Evolutionary conservation across 2,113 vertebrate genomes (phyloP).

Genomic region (Macrotis lagotis): DNA sequence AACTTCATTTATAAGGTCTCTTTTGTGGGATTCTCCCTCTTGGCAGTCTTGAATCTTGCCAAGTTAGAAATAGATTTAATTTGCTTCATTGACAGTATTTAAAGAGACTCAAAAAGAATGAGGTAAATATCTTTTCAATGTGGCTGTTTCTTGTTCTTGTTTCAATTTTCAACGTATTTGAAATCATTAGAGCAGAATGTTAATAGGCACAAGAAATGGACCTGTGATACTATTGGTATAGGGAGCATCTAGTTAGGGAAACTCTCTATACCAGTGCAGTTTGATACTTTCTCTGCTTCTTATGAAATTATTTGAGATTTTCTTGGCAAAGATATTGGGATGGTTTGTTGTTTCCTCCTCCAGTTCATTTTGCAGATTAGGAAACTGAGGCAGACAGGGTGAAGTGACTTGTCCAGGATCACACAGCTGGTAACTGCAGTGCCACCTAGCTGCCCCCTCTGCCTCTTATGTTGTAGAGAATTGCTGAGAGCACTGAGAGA

Average conservation of each 20-base stretch:
- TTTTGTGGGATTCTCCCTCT: slow-evolving; percentile 11
- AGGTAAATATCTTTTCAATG: slow-evolving; percentile 29
- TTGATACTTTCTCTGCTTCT: too few relatives aligned
- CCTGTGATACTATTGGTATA: neutral
- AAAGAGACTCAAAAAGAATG: slow-evolving; percentile 31
- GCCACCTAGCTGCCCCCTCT: too few relatives aligned
- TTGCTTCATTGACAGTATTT: slow-evolving; percentile 33
- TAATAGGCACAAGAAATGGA: neutral
- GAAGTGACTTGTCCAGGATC: too few relatives aligned
- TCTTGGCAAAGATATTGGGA: too few relatives aligned
- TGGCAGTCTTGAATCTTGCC: slow-evolving; percentile 14
- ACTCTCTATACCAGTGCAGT: neutral
- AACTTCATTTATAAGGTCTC: slow-evolving; percentile 13
- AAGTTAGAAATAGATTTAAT: slow-evolving; percentile 34
- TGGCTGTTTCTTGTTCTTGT: slow-evolving; percentile 22
- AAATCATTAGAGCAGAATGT: slow-evolving; percentile 34
- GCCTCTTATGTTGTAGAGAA: too few relatives aligned
- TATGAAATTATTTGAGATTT: too few relatives aligned
- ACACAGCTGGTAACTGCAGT: too few relatives aligned
- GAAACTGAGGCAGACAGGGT: too few relatives aligned
- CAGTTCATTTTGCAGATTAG: too few relatives aligned
- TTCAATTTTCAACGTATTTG: slow-evolving; percentile 46
- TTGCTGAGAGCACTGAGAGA: too few relatives aligned
- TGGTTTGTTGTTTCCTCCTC: too few relatives aligned
- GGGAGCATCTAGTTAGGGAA: neutral